Evolutionary conservation across 2,888 invertebrate genomes (phyloP).

Genomic region (Pristionchus japonicus): DNA sequence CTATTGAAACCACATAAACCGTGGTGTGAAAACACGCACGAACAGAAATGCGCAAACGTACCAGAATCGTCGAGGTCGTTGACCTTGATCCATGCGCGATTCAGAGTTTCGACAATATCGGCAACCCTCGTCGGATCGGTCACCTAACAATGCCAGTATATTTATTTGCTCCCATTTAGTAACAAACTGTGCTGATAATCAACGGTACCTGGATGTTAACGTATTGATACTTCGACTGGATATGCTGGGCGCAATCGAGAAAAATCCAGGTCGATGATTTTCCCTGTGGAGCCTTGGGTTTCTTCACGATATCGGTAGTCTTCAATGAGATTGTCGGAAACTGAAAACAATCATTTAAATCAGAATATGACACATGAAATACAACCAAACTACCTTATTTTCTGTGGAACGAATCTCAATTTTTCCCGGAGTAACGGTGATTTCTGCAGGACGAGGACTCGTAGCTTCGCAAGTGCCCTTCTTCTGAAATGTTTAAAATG

Average conservation of each 20-base stretch:
- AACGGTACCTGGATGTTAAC: background rate
- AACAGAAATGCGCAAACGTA: no score
- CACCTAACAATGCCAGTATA: background rate
- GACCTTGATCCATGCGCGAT: background rate
- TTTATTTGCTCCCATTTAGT: background rate
- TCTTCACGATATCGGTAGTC: background rate
- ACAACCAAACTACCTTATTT: background rate
- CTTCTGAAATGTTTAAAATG: background rate
- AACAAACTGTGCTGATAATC: background rate
- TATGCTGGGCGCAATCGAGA: background rate
- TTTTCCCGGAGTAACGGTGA: background rate
- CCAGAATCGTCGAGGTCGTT: background rate
- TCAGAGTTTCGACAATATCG: background rate
- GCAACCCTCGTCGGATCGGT: background rate
- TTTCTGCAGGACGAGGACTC: background rate
- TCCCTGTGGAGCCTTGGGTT: background rate
- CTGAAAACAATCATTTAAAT: background rate
- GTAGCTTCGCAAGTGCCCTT: background rate
- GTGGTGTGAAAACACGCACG: no score
- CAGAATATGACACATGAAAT: background rate
- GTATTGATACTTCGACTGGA: background rate
- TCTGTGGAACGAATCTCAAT: background rate
- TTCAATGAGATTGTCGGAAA: background rate
- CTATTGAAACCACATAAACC: no score
- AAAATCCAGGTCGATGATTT: background rate